Conservation (phyloP, 2,888 invertebrate genomes). For the Tinea semifulvella region DNA sequence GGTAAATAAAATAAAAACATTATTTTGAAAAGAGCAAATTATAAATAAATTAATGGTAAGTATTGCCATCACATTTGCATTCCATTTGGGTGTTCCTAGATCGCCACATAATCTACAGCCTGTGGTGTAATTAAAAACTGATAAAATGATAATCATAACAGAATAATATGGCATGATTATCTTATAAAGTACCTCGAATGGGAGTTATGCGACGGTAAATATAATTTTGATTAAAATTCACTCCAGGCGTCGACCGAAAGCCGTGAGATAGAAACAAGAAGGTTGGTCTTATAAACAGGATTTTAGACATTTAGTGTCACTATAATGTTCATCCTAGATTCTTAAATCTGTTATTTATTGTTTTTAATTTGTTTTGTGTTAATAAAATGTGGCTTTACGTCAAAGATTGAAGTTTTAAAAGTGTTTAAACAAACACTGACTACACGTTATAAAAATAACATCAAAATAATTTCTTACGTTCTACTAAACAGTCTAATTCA, state of each 20-base stretch:
- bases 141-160: slow-evolving; percentile 35
- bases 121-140: slow-evolving; percentile 23
- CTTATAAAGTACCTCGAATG: slow-evolving; percentile 25
- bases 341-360: slow-evolving; percentile 45
- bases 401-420: too few species aligned
- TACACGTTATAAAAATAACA: too few species aligned
- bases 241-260: slow-evolving; percentile 34
- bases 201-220: slow-evolving; percentile 22
- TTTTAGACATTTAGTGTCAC: slow-evolving; percentile 39
- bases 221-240: slow-evolving; percentile 44
- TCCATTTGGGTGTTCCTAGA: slow-evolving; percentile 23
- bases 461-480: too few species aligned
- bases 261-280: slow-evolving; percentile 26
- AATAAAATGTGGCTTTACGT: too few species aligned
- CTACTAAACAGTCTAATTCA: too few species aligned
- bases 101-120: slow-evolving; percentile 16
- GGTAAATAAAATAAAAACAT: not conserved
- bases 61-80: not conserved
- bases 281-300: slow-evolving; percentile 39
- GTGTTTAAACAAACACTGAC: too few species aligned
- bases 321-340: slow-evolving; percentile 31
- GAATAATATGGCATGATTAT: slow-evolving; percentile 33
- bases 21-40: not conserved
- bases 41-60: not conserved
- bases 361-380: slow-evolving; percentile 48